Base-by-base conservation (phyloP, 2,888 invertebrate species). In the Vanessa cardui region DNA sequence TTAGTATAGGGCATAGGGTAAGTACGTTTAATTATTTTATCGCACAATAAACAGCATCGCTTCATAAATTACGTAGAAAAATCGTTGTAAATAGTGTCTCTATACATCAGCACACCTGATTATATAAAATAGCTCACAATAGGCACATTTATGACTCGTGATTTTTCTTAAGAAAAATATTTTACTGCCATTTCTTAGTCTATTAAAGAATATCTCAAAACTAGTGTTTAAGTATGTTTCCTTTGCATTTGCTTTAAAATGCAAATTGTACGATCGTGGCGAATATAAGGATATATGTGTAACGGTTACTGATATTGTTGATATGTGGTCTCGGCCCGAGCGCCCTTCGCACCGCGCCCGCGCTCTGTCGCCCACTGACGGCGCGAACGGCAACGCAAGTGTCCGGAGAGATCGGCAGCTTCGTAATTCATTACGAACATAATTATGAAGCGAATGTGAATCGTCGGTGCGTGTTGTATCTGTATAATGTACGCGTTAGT, bases 31-130 rank as follows among this genome's bases (percentile, higher is more conserved):
- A 72, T 72, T 60, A 72, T 72, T 72, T 71, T 69, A 52, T 67
- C 62, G 72, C 70, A 72, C 72, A 71, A 66, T 67, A 67, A 69
- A 58, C 64, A 65, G 56, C 58, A 68, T 72, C 68, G 70, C 72
- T 72, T 72, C 67, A 65, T 70, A 59, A 62, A 64, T 68, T 49
- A 62, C 39, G 69, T 70, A 68, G 70, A 46, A 54, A 58, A 68
- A 67, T 69, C 64, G 65, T 65, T 72, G 72, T 72, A 72, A 64
- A 72, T 72, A 72, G 65, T 65, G 66, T 66, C 64, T 71, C 58
- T 67, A 60, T 66, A 72, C 72, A 69, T 68, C 67, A 62, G 31
- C 63, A 67, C 72, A 69, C 69, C 52, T 66, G 54, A 60, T 63
- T 50, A 58, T 60, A 60, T 64, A 60, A 62, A 62, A 69, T 72